These are phyloP conservation scores for Champsocephalus gunnari DNA, from an alignment of 2,797 vertebrate species.

Conservation along the genomic window DNA sequence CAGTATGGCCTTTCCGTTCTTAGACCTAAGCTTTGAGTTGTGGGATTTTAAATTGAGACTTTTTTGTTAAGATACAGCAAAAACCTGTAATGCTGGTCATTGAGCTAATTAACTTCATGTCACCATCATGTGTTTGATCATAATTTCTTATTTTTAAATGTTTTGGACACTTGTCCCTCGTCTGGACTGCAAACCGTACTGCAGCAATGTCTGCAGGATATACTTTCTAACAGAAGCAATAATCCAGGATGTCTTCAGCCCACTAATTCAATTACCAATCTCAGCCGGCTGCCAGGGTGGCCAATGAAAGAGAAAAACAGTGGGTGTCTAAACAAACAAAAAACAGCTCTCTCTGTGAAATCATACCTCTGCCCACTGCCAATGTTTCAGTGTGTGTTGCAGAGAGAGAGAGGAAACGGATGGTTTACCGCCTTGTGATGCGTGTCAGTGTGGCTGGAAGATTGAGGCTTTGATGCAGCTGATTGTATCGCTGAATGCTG, in stretches of 20 bases:
- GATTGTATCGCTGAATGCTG: constrained; percentile 38
- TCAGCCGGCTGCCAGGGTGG: constrained; percentile 43
- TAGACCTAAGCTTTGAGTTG: constrained; percentile 35
- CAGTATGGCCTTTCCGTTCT: constrained; percentile 38
- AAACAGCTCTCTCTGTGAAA: constrained; percentile 47
- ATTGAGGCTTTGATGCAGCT: constrained; percentile 5
- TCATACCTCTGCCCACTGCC: constrained; percentile 40
- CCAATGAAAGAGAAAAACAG: constrained; percentile 26
- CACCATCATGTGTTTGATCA: too few relatives aligned
- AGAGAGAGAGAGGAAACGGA: constrained; percentile 7
- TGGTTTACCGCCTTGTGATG: constrained; percentile 1
- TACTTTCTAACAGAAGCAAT: constrained; percentile 23
- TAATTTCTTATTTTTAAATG: too few relatives aligned
- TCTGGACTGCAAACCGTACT: not conserved
- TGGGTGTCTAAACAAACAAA: constrained; percentile 25
- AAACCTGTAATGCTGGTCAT: not conserved
- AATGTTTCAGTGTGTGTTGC: constrained; percentile 15
- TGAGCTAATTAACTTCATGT: too few relatives aligned
- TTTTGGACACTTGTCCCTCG: not conserved
- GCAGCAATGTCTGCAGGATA: not conserved
- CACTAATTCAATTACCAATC: constrained; percentile 70
- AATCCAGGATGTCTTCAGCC: constrained; percentile 57
- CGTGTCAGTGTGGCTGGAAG: constrained; percentile 23
- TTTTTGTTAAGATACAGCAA: constrained; percentile 9
- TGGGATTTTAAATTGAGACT: constrained; percentile 47